Evolutionary conservation across 2,113 vertebrate genomes (phyloP), one percentile per base, ranked within the genome.

Genomic region (Boleophthalmus pectinirostris): DNA sequence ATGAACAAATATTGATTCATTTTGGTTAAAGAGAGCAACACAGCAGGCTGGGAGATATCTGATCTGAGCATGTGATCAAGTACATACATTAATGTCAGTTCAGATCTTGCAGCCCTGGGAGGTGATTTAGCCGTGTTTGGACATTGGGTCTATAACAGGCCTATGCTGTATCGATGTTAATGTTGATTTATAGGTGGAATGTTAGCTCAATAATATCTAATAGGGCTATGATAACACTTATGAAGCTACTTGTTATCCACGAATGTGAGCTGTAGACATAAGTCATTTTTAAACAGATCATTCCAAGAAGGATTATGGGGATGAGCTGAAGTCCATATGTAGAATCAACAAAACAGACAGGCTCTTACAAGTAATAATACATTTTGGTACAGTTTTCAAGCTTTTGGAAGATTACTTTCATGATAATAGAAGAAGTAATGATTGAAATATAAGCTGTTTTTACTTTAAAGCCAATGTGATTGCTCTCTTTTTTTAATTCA

Each of bases 191-290:
- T 61, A 25, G 12, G 15, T 33, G 15, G 1, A 29, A 18, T 43
- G 61, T 64, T 64, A 38, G 33, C 33, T 38, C 61, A 43, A 64
- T 38, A 54, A n/a, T 54, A 54, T 21, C 51, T 54, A 54, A 54
- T 54, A 21, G 51, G 9, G 20, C 51, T n/a, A 54, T n/a, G n/a
- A 54, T 21, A 21, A 21, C n/a, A 54, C 20, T n/a, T 21, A n/a
- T 54, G 20, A n/a, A n/a, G 51, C 51, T 54, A 10, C 10, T 20
- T 20, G 4, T 43, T 43, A 43, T 10, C 38, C 38, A 38, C 1
- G 2, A 4, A 29, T 2, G 29, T 29, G 29, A 29, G 38, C 10
- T 43, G 38, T 43, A 43, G 10, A 10, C 8, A 43, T 43, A 43
- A 43, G 10, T 43, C 38, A 8, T 43, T 9, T 43, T 43, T 43